Base-by-base conservation (phyloP, 1,140 invertebrate genomes). In the Cyphomyrmex costatus region DNA sequence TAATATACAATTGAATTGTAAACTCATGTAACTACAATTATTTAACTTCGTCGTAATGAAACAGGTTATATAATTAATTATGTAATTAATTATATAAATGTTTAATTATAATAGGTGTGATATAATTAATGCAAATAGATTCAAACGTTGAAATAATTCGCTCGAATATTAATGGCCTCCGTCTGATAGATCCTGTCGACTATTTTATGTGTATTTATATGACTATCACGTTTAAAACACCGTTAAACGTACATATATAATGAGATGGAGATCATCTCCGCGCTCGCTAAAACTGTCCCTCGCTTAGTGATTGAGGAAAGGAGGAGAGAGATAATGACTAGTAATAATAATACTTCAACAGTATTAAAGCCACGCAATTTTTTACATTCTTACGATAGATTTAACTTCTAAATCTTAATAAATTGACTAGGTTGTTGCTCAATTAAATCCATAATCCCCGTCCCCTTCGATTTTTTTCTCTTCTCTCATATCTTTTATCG, bases 381-480 rank as follows among this genome's bases (percentile, higher is more conserved):
- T 66, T 80, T 56, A 86, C 33, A 70, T 30, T 79, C 24, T 21
- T 68, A 86, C 21, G 77, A 6, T 86, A 68, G 51, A 63, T 80
- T 33, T 79, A 85, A 65, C 2, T 30, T 42, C 51, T 76, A 78
- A 86, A 63, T 16, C 33, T 86, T 80, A 86, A 85, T 61, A 42
- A 86, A 86, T 86, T 86, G 85, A 86, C 85, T 86, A 86, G 42
- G 33, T 86, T 86, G 63, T 27, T 58, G 27, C 42, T 86, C 51
- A 68, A 33, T 51, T 80, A 71, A 27, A 78, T 14, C 21, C 12
- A 7, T 85, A 76, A 58, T 58, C 51, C 46, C 63, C 24, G 16
- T 46, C 12, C 65, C n/a, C n/a, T 36, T 36, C 19, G 8, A 42
- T 63, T 27, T 33, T 49, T 49, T 14, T 36, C 2, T 30, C n/a